Conservation (phyloP, 2,797 vertebrate genomes). For the Melanotaenia parkinsoni region DNA sequence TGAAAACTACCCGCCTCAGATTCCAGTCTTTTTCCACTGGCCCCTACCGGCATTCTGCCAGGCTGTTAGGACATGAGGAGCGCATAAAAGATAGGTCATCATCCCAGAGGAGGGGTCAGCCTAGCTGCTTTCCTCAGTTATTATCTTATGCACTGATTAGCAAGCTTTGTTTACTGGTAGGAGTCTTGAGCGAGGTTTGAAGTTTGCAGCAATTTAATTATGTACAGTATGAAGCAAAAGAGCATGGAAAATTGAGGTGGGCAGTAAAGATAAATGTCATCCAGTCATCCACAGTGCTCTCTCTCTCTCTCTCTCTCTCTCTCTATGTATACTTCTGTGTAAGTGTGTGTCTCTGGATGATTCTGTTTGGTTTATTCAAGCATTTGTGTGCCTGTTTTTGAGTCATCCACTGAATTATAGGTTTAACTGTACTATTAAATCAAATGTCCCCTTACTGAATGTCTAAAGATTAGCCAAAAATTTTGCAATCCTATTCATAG, state of each 20-base stretch:
- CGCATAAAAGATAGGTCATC: conserved; percentile 64
- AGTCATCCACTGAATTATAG: conserved; percentile 66
- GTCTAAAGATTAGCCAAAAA: conserved; percentile 41
- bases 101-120: conserved; percentile 47
- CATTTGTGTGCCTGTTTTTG: conserved; percentile 32
- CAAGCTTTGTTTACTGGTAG: conserved; percentile 63
- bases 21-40: conserved; percentile 76
- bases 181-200: conserved; percentile 60
- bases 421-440: conserved; percentile 65
- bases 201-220: conserved; percentile 75
- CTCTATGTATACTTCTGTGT: conserved; percentile 28
- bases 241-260: conserved; percentile 74
- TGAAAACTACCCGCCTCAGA: conserved; percentile 61
- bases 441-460: conserved; percentile 50
- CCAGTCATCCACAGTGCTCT: conserved; percentile 51
- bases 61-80: conserved; percentile 56
- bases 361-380: conserved; percentile 50
- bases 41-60: conserved; percentile 49
- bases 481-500: conserved; percentile 30
- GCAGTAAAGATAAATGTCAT: conserved; percentile 69
- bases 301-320: conserved; percentile 26
- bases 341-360: conserved; percentile 44
- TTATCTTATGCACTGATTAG: conserved; percentile 66
- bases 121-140: conserved; percentile 42
- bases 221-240: conserved; percentile 58